Evolutionary conservation across 2,888 invertebrate species (phyloP).

Genomic region (Gymnoscelis rufifasciata): DNA sequence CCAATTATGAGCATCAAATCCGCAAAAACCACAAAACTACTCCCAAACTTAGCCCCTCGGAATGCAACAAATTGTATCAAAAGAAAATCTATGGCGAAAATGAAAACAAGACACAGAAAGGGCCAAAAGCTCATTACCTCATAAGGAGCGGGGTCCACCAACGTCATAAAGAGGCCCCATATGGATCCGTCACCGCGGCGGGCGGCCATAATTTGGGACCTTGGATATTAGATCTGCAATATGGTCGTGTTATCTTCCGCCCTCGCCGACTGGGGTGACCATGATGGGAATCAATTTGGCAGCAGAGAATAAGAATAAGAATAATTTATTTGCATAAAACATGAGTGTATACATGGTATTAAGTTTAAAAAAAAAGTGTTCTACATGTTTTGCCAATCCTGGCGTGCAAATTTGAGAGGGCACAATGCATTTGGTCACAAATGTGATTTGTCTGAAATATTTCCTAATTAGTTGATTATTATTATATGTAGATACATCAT

Average conservation of each 20-base stretch:
- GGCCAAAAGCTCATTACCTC: constrained; percentile 36
- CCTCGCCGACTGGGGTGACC: constrained; percentile 41
- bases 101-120: constrained; percentile 28
- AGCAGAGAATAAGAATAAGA: too few species aligned
- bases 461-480: too few species aligned
- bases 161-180: constrained; percentile 51
- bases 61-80: constrained; percentile 20
- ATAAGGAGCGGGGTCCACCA: constrained; percentile 35
- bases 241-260: constrained; percentile 63
- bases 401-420: too few species aligned
- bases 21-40: constrained; percentile 14
- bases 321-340: too few species aligned
- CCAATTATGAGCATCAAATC: not conserved
- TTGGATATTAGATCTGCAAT: constrained; percentile 71
- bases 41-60: constrained; percentile 8
- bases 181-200: constrained; percentile 47
- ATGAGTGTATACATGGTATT: too few species aligned
- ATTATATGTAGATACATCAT: too few species aligned
- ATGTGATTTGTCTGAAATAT: too few species aligned
- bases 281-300: constrained; percentile 22
- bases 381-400: too few species aligned
- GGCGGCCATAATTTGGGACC: constrained; percentile 52
- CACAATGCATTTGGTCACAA: too few species aligned
- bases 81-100: constrained; percentile 28
- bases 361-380: too few species aligned